Evolutionary conservation across 2,113 vertebrate species (phyloP).

Genomic region (Atlantisia rogersi): DNA sequence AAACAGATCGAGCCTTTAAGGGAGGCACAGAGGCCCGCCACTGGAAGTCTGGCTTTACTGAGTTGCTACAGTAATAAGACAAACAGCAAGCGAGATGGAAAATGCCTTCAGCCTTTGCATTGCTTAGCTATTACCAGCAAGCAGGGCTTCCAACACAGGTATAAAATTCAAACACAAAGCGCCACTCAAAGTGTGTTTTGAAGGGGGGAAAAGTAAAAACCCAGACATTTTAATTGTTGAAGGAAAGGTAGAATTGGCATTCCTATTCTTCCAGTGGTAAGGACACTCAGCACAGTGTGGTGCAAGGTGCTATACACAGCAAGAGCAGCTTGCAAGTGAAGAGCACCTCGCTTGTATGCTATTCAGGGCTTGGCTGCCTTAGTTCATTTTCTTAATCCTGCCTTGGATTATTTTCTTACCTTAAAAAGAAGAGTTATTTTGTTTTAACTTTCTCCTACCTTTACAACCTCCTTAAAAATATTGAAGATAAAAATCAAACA

Average conservation of each 20-base stretch:
- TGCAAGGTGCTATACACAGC: not conserved
- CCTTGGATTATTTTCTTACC: not conserved
- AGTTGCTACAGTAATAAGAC: slow-evolving; percentile 24
- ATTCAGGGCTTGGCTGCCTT: not conserved
- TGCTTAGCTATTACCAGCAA: not conserved
- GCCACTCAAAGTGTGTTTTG: not conserved
- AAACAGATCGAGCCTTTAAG: not conserved
- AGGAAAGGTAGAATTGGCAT: not conserved
- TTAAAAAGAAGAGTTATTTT: not conserved
- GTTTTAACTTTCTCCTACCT: not conserved
- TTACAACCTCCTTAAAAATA: not conserved
- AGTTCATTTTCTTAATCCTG: too few relatives aligned
- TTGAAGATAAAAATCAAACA: not conserved
- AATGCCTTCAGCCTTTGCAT: not conserved
- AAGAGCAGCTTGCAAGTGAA: not conserved
- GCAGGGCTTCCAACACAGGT: rapidly evolving
- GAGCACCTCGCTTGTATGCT: rapidly evolving
- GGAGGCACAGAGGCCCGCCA: not conserved
- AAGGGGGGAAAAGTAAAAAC: not conserved
- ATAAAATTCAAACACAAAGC: not conserved
- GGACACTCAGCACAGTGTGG: not conserved
- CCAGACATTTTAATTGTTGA: not conserved
- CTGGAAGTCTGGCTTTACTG: not conserved
- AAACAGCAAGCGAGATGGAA: not conserved
- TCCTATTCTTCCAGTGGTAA: not conserved